Evolutionary conservation across 2,113 vertebrate species (phyloP), one percentile per base, ranked within the genome.

Genomic region (Gavialis gangeticus): DNA sequence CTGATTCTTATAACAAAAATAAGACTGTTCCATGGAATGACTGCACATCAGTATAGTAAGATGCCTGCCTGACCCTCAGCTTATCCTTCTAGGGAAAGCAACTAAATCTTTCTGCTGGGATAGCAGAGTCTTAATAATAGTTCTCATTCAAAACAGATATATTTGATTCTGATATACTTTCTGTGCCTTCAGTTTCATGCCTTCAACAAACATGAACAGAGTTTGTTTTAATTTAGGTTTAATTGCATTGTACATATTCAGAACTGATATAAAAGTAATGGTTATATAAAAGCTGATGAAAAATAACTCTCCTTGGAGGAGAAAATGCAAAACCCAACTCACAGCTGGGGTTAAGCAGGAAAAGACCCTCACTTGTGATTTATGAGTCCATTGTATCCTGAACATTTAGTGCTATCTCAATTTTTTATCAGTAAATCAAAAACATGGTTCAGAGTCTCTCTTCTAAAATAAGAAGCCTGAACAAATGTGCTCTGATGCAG

Each of bases 1-100:
- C 21, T 34, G n/a, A 79, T 60, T 79, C 60, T 60, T 79, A 46
- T 46, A 25, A 25, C 34, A 79, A 18, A 63, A 55, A 46, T 6
- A 1, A 56, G 86, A 73, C 15, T 15, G 3, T 55, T 59, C 2
- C 0, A 9, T 55, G 84, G 57, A 85, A 56, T 2, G 54, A 46
- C 0, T 5, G 11, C 73, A 58, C 17, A 59, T 4, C 0, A 0
- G 27, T 0, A 1, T 63, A 80, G 6, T 0, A 0, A 80, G n/a
- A n/a, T n/a, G 84, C 59, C 67, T 71, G 34, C 24, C 78, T 46
- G 34, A 77, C 56, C 12, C 21, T 71, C 37, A 79, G 64, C 22
- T 63, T 79, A 58, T 79, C 69, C 34, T 21, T 75, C n/a, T 34
- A 73, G n/a, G 14, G 25, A 34, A 69, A 78, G 46, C 57, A 77